Conservation (phyloP, 2,797 vertebrate genomes). For the Pampus argenteus region DNA sequence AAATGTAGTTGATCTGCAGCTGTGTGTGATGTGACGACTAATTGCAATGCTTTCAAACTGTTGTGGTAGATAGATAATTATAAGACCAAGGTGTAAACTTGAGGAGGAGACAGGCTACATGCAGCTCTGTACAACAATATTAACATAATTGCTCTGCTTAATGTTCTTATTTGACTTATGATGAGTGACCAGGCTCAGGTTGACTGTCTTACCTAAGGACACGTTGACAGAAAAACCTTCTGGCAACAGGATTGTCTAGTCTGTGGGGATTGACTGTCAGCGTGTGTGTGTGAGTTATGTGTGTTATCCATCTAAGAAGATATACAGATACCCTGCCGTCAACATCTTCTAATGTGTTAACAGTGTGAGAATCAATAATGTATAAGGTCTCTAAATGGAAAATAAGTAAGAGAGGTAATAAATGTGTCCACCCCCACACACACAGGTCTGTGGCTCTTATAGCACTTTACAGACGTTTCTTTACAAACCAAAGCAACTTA, state of each 20-base stretch:
- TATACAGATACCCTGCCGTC: no score
- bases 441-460: constrained; percentile 18
- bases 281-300: constrained; percentile 59
- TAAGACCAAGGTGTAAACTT: not conserved
- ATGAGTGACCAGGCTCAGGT: constrained; percentile 62
- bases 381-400: constrained; percentile 56
- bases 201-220: constrained; percentile 76
- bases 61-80: constrained; percentile 18
- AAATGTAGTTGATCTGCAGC: not conserved
- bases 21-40: not conserved
- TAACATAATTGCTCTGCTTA: constrained; percentile 42
- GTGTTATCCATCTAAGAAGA: constrained; percentile 73
- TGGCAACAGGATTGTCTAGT: constrained; percentile 68
- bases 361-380: constrained; percentile 74
- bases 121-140: constrained; percentile 11
- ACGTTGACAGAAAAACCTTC: constrained; percentile 74
- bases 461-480: constrained; percentile 36
- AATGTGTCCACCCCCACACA: not conserved
- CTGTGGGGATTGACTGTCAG: constrained; percentile 74
- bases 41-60: constrained; percentile 12
- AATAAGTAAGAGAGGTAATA: constrained; percentile 7
- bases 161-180: constrained; percentile 52
- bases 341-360: constrained; percentile 45
- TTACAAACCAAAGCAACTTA: constrained; percentile 18
- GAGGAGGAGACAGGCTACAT: not conserved